Evolutionary conservation across 2,888 invertebrate species (phyloP), one percentile per base, ranked within the genome.

Genomic region (Troilus luridus): DNA sequence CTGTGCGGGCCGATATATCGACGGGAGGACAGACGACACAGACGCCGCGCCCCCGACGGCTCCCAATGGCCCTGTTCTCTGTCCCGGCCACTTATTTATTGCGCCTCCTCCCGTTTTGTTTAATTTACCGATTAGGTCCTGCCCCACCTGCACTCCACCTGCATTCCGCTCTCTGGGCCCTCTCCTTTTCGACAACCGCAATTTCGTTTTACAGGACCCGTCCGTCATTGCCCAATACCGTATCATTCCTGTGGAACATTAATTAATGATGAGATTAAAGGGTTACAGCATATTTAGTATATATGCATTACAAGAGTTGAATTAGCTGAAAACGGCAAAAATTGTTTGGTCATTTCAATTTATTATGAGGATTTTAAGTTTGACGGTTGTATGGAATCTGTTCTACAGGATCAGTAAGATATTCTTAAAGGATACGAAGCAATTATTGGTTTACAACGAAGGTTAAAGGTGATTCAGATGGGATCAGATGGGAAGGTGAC

Each of bases 41-140:
- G 56, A 56, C 12, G 85, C 85, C 85, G 85, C 81, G 21, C 81
- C 81, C 67, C 67, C 19, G 24, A 24, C 77, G 54, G 81, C 81
- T 56, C 54, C 81, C 72, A 72, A 72, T 77, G 72, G 85, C 85
- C 54, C 85, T 85, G 85, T 85, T 85, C 85, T 54, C 56, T 85
- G 85, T 85, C 85, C 85, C 41, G n/a, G 56, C 21, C 85, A 58
- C 85, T 56, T 56, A 85, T 85, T 85, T 85, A 85, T 85, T n/a
- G 85, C 56, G n/a, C 85, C 85, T 56, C 56, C 85, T 85, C 85
- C 56, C 85, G 85, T 85, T 56, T 85, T 85, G 85, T 85, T 85
- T 85, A 85, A 85, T 85, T 85, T 85, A 85, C 85, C 54, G 85
- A 85, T 85, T 56, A 85, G 85, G 85, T 56, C 56, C 11, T 6